Conservation (phyloP, 2,113 vertebrate species). For the Xenotilapia longispinis region DNA sequence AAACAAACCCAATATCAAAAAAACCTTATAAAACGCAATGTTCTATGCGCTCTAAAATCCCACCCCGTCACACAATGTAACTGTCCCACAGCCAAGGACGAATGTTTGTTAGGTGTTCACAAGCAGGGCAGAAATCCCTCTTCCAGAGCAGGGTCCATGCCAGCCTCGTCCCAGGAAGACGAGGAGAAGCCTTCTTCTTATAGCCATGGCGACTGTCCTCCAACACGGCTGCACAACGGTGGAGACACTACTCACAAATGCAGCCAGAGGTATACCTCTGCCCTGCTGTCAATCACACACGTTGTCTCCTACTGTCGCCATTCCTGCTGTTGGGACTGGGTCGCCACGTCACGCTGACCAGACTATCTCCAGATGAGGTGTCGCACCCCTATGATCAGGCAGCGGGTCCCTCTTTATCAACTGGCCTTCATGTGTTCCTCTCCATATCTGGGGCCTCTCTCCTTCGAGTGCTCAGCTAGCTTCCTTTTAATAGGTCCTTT, state of each 20-base stretch:
- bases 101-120: not conserved
- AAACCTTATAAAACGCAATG: not conserved
- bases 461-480: not conserved
- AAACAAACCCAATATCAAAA: not conserved
- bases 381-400: fast-evolving
- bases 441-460: not conserved
- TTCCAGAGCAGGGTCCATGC: not conserved
- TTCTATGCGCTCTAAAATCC: not conserved
- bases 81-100: not conserved
- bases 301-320: not conserved
- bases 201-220: not conserved
- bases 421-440: not conserved
- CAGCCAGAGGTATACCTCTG: not conserved
- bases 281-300: not conserved
- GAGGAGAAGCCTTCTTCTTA: not conserved
- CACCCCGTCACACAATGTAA: not conserved
- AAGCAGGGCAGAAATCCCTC: not conserved
- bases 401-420: not conserved
- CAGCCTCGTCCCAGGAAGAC: not conserved
- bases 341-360: fast-evolving
- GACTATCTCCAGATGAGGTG: not conserved
- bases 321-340: not conserved
- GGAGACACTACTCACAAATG: not conserved
- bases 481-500: not conserved
- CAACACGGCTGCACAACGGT: not conserved